phyloP scores from a whole-genome alignment of 2,797 vertebrate species.

The Anisognathus igniventris region DNA sequence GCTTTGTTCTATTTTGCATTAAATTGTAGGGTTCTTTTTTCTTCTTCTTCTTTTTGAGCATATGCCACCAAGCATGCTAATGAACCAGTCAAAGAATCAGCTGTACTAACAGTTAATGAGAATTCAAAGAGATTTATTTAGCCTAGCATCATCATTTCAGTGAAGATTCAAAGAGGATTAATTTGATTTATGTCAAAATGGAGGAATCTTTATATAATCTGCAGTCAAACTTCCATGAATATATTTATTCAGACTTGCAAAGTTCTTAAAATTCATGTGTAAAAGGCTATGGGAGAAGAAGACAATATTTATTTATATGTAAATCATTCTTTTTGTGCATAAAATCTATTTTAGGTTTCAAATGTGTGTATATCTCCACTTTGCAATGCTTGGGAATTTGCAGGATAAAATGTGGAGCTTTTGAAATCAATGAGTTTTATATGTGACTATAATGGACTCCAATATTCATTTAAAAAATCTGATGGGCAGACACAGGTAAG shows the following conservation, averaged over 20 bases:
- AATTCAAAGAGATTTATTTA: slow-evolving; percentile 64
- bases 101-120: slow-evolving; percentile 64
- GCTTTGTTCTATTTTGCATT: slow-evolving; percentile 64
- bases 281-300: neutral
- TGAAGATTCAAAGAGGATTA: slow-evolving; percentile 54
- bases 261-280: slow-evolving; percentile 22
- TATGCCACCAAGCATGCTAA: slow-evolving; percentile 65
- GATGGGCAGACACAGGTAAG: neutral
- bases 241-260: slow-evolving; percentile 34
- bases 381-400: neutral
- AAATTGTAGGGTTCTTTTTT: slow-evolving; percentile 59
- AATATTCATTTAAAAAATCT: neutral
- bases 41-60: slow-evolving; percentile 52
- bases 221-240: slow-evolving; percentile 40
- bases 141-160: slow-evolving; percentile 20
- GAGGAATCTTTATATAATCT: slow-evolving; percentile 50
- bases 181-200: slow-evolving; percentile 64
- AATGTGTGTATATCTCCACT: neutral
- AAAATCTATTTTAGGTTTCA: slow-evolving; percentile 31
- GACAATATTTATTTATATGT: slow-evolving; percentile 46
- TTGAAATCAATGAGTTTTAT: neutral
- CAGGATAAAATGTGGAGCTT: neutral
- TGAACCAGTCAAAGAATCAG: slow-evolving; percentile 72
- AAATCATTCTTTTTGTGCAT: slow-evolving; percentile 29
- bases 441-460: neutral